Evolutionary conservation across 2,888 invertebrate species (phyloP), one percentile per base, ranked within the genome.

Genomic region (Lutraria lutraria): DNA sequence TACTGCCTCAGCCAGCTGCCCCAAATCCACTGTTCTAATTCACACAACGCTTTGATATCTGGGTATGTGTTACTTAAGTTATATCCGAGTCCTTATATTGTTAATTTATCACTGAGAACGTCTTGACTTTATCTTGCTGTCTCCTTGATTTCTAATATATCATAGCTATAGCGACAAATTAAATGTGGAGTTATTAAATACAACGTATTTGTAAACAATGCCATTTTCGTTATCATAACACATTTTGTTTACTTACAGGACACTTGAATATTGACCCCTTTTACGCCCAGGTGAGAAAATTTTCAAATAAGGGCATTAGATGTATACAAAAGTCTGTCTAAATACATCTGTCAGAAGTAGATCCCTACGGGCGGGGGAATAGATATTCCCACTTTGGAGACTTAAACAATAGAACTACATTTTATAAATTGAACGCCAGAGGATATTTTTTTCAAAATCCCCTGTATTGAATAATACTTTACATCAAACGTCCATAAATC

Each of bases 41-140:
- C 43, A 43, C 43, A 43, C 43, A 43, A 43, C 43, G 43, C 43
- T 4, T 43, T 43, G 43, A 43, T 4, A 43, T 43, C 8, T 43
- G 43, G 43, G 8, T 43, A 8, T 43, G 43, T 43, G 43, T 43
- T 43, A 43, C 43, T 43, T 4, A 4, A 8, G 43, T 43, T 43
- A 43, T 43, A 43, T 43, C 43, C 43, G 43, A 43, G 43, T 43
- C 43, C 43, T 43, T 76, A 76, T 34, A 16, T 6, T 16, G 31
- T 31, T 76, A 31, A 76, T 76, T 76, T 76, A 76, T 76, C 31
- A 31, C 19, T 34, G 19, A 13, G 16, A 15, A 29, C 25, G 16
- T 31, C 76, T 76, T 76, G 76, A 76, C 76, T 76, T 72, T 76
- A 76, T 76, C 29, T 34, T 16, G 15, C 19, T 76, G 76, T 76